phyloP scores from a whole-genome alignment of 2,888 invertebrate genomes.

The Epinotia bilunana region DNA sequence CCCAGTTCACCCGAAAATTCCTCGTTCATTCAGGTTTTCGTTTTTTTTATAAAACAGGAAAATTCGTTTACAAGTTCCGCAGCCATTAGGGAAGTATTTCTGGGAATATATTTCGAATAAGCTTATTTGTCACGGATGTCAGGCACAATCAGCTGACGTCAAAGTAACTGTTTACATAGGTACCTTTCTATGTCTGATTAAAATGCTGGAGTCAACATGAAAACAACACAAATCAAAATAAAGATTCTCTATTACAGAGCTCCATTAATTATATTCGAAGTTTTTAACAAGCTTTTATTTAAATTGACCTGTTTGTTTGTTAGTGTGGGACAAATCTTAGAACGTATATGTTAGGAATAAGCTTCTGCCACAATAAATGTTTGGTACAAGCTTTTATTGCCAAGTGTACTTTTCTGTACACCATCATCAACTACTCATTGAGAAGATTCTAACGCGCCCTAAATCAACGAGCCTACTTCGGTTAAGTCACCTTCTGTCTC shows the following conservation, averaged over 20 bases:
- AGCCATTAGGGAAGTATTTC: neutral
- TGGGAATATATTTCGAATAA: constrained; percentile 5
- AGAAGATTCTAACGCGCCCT: too few relatives aligned
- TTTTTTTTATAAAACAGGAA: constrained; percentile 14
- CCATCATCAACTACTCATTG: too few relatives aligned
- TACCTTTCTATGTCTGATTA: neutral
- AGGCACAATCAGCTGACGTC: neutral
- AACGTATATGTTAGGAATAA: too few relatives aligned
- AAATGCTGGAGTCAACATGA: neutral
- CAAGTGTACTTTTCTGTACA: too few relatives aligned
- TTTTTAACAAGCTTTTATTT: too few relatives aligned
- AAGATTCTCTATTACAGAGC: neutral
- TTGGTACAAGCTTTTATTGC: too few relatives aligned
- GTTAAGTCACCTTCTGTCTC: too few relatives aligned
- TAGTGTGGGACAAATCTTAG: too few relatives aligned
- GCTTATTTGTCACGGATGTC: neutral
- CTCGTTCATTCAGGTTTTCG: constrained; percentile 20
- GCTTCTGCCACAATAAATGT: too few relatives aligned
- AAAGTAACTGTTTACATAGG: neutral
- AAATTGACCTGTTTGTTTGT: too few relatives aligned
- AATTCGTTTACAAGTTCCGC: neutral
- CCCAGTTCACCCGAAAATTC: constrained; percentile 10
- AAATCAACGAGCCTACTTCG: too few relatives aligned
- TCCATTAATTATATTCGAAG: too few relatives aligned
- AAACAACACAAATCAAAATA: neutral